Conservation (phyloP, 2,888 invertebrate genomes). For the Brenthis daphne region DNA sequence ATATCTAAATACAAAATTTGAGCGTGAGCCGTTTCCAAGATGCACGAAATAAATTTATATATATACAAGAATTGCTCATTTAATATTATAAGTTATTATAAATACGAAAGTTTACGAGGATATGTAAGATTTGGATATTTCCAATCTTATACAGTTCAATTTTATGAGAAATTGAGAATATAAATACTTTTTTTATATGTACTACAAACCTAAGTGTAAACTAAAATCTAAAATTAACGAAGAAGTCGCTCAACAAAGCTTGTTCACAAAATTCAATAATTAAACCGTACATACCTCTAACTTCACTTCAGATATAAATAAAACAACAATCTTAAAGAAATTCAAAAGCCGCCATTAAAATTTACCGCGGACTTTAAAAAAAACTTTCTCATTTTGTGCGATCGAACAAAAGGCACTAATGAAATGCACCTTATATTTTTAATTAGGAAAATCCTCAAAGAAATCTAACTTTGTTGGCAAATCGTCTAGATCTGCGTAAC, state of each 20-base stretch:
- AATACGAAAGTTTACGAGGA: too few species aligned
- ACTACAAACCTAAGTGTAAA: too few species aligned
- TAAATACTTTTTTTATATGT: too few species aligned
- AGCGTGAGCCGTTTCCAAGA: too few species aligned
- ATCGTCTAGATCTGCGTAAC: constrained; percentile 41
- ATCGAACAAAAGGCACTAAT: constrained; percentile 35
- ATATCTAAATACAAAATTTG: too few species aligned
- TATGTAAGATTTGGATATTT: too few species aligned
- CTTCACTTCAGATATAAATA: constrained; percentile 19
- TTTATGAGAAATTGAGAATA: too few species aligned
- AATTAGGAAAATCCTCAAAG: constrained; percentile 44
- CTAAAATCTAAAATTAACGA: too few species aligned
- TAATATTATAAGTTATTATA: too few species aligned
- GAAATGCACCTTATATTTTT: constrained; percentile 41
- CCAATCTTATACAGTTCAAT: too few species aligned
- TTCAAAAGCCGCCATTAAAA: constrained; percentile 14
- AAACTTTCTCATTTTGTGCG: constrained; percentile 17
- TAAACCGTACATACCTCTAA: constrained; percentile 1
- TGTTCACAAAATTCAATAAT: constrained; percentile 3
- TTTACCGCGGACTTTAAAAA: constrained; percentile 10
- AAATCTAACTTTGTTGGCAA: constrained; percentile 41
- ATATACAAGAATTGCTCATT: too few species aligned
- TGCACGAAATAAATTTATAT: too few species aligned
- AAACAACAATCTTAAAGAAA: constrained; percentile 18
- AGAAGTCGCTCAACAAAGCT: background rate